Percentiles rank a stretch among this genome's conserved stretches.
These are phyloP conservation scores for Spea multiplicata DNA, from an alignment of 2,113 vertebrate species.

Conservation along the genomic window DNA sequence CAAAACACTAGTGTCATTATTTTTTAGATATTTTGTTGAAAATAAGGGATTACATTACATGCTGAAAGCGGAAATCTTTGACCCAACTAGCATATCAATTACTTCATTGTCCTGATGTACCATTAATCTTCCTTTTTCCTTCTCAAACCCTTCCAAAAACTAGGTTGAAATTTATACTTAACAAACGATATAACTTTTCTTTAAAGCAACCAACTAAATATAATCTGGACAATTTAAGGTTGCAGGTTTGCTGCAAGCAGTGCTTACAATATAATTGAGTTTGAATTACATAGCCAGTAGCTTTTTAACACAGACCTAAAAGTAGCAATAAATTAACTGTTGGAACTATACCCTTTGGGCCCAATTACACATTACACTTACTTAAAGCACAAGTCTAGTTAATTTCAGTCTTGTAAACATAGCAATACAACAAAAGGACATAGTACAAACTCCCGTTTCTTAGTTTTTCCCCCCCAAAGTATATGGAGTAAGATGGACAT, in stretches of 20 bases:
- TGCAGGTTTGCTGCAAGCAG: background rate
- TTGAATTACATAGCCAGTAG: slow-evolving; percentile 43
- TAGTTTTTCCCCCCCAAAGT: slow-evolving; percentile 38
- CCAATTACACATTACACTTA: slow-evolving; percentile 71
- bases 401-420: slow-evolving; percentile 56
- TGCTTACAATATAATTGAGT: slow-evolving; percentile 16
- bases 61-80: too few relatives aligned
- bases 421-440: slow-evolving; percentile 51
- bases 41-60: too few relatives aligned
- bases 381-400: slow-evolving; percentile 66
- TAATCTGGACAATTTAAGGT: background rate
- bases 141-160: too few relatives aligned
- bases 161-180: too few relatives aligned
- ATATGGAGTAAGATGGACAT: slow-evolving; percentile 38
- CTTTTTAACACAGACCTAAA: slow-evolving; percentile 50
- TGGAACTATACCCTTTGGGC: slow-evolving; percentile 65
- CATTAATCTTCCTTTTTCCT: too few relatives aligned
- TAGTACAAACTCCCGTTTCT: background rate
- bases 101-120: too few relatives aligned
- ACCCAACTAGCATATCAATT: too few relatives aligned
- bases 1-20: too few relatives aligned
- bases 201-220: background rate
- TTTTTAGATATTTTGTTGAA: too few relatives aligned
- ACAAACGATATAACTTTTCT: background rate
- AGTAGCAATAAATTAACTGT: slow-evolving; percentile 67